Evolutionary conservation across 2,797 vertebrate species (phyloP).

Genomic region (Diplodus sargus): DNA sequence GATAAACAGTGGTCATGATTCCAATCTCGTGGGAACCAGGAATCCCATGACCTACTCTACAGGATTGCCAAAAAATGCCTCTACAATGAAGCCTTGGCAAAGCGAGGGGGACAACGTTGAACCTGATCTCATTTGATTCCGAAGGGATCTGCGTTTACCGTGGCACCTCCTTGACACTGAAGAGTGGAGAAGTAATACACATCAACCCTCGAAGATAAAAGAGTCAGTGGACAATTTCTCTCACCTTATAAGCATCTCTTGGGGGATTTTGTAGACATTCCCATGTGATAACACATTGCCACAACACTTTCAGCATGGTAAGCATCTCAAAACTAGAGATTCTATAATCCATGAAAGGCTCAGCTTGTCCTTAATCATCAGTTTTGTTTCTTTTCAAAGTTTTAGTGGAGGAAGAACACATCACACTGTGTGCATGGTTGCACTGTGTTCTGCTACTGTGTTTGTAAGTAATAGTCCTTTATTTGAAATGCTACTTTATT

Average conservation of each 20-base stretch:
- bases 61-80: no score
- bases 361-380: background rate
- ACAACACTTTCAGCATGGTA: background rate
- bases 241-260: background rate
- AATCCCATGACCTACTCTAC: no score
- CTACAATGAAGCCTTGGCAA: conserved; percentile 12
- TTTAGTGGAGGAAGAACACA: no score
- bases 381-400: background rate
- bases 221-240: background rate
- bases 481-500: no score
- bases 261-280: background rate
- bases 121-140: conserved; percentile 42
- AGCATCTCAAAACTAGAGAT: background rate
- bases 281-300: background rate
- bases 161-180: conserved; percentile 35
- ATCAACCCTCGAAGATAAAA: conserved; percentile 1
- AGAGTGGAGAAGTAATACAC: conserved; percentile 43
- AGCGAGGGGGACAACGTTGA: conserved; percentile 30
- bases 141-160: conserved; percentile 31
- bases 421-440: no score
- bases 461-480: no score
- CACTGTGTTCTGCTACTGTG: no score
- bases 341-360: background rate
- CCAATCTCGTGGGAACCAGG: no score
- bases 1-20: no score